These are phyloP conservation scores for Scaptomyza cyrtandrae DNA, from an alignment of 2,888 invertebrate species.

Conservation along the genomic window DNA sequence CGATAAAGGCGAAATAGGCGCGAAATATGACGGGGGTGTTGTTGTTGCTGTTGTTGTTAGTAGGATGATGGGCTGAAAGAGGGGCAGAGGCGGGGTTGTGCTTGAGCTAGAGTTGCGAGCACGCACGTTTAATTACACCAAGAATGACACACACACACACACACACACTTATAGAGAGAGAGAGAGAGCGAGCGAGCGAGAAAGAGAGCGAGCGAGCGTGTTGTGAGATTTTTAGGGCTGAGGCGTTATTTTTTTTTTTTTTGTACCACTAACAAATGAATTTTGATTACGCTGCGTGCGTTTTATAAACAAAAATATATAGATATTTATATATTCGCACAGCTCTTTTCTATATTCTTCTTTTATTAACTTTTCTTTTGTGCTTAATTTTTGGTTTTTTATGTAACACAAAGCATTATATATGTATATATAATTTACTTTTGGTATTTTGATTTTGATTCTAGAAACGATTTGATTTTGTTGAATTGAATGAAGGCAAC, in stretches of 20 bases:
- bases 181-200: constrained; percentile 15
- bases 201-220: constrained; percentile 7
- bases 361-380: neutral
- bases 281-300: constrained; percentile 35
- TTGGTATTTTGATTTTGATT: constrained; percentile 15
- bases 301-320: constrained; percentile 45
- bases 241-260: constrained; percentile 43
- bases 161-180: constrained; percentile 16
- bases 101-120: constrained; percentile 33
- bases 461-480: constrained; percentile 12
- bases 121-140: constrained; percentile 65
- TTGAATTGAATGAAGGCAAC: constrained; percentile 44
- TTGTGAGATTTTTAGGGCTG: constrained; percentile 41
- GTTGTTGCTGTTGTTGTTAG: constrained; percentile 27
- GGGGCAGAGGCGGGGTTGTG: constrained; percentile 28
- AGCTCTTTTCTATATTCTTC: constrained; percentile 36
- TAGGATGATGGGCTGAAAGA: constrained; percentile 2
- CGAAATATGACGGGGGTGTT: constrained; percentile 52
- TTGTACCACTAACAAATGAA: constrained; percentile 22
- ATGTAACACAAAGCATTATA: constrained; percentile 34
- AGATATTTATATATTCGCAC: constrained; percentile 17
- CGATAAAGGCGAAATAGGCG: constrained; percentile 60
- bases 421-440: constrained; percentile 3
- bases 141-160: constrained; percentile 27
- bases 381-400: constrained; percentile 11